Evolutionary conservation across 2,888 invertebrate species (phyloP).

Genomic region (Nyleta sp.): DNA sequence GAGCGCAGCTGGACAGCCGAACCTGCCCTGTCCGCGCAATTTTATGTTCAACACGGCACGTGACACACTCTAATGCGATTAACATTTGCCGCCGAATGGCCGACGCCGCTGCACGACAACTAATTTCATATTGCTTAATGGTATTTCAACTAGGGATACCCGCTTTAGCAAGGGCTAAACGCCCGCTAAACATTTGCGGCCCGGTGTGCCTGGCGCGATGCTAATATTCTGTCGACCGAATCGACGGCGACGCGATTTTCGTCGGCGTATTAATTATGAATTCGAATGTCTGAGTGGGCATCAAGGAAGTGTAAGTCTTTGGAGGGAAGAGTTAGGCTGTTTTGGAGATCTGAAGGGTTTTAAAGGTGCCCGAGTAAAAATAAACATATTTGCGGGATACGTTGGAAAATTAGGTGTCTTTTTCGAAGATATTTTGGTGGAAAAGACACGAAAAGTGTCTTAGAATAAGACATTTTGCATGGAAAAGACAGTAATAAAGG

Average conservation of each 20-base stretch:
- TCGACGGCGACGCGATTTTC: constrained; percentile 36
- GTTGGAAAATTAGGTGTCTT: too few relatives aligned
- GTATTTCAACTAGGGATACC: constrained; percentile 30
- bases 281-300: constrained; percentile 18
- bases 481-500: too few relatives aligned
- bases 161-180: constrained; percentile 33
- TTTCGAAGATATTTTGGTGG: too few relatives aligned
- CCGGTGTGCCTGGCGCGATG: constrained; percentile 3
- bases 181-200: constrained; percentile 36
- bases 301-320: constrained; percentile 4
- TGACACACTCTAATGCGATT: constrained; percentile 52
- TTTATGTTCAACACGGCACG: constrained; percentile 54
- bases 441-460: too few relatives aligned
- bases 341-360: too few relatives aligned
- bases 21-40: constrained; percentile 11
- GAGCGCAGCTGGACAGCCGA: not conserved
- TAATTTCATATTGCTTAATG: constrained; percentile 48
- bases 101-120: constrained; percentile 25
- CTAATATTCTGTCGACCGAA: constrained; percentile 37
- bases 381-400: too few relatives aligned
- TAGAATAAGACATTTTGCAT: too few relatives aligned
- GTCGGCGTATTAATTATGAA: constrained; percentile 22
- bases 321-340: too few relatives aligned
- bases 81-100: constrained; percentile 49
- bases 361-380: too few relatives aligned